A percentile compares a stretch with the other conserved stretches of the same genome.
phyloP scores from a whole-genome alignment of 2,797 vertebrate species.

The Pseudopleuronectes americanus region DNA sequence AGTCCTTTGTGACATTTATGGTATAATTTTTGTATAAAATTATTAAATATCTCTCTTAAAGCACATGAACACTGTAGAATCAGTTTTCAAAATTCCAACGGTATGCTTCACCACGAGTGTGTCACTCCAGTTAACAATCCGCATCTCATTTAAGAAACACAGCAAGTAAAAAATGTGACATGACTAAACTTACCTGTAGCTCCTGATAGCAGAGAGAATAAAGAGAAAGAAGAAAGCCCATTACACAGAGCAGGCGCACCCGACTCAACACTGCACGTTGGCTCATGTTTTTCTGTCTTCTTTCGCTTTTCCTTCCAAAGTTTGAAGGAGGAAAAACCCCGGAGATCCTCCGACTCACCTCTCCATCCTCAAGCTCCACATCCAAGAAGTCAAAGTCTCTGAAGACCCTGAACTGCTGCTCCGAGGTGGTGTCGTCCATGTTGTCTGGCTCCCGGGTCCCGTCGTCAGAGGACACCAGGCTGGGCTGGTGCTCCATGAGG shows the following conservation, averaged over 20 bases:
- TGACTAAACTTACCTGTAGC: slow-evolving; percentile 82
- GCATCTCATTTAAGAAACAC: slow-evolving; percentile 43
- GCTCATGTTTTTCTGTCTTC: neutral
- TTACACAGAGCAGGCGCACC: slow-evolving; percentile 64
- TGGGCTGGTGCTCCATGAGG: slow-evolving; percentile 94
- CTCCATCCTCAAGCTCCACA: slow-evolving; percentile 98
- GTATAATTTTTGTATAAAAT: neutral
- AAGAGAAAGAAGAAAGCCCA: slow-evolving; percentile 70
- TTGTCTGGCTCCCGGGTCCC: slow-evolving; percentile 89
- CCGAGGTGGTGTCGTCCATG: slow-evolving; percentile 94
- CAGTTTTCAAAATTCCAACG: slow-evolving; percentile 17
- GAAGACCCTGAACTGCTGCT: slow-evolving; percentile 98
- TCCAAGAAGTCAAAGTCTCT: slow-evolving; percentile 99
- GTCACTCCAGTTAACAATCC: slow-evolving; percentile 13
- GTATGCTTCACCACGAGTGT: slow-evolving; percentile 34
- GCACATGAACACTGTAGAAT: slow-evolving; percentile 17
- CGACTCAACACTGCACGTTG: slow-evolving; percentile 11
- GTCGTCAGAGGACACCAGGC: slow-evolving; percentile 94
- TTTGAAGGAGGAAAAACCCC: neutral
- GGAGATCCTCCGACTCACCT: slow-evolving; percentile 82
- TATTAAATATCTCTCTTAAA: neutral
- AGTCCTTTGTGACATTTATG: slow-evolving; percentile 2
- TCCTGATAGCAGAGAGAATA: slow-evolving; percentile 81
- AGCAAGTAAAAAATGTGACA: slow-evolving; percentile 54
- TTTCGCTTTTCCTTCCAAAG: neutral